These are phyloP conservation scores for Neoscelio sp. DNA, from an alignment of 2,888 invertebrate genomes.

Conservation along the genomic window DNA sequence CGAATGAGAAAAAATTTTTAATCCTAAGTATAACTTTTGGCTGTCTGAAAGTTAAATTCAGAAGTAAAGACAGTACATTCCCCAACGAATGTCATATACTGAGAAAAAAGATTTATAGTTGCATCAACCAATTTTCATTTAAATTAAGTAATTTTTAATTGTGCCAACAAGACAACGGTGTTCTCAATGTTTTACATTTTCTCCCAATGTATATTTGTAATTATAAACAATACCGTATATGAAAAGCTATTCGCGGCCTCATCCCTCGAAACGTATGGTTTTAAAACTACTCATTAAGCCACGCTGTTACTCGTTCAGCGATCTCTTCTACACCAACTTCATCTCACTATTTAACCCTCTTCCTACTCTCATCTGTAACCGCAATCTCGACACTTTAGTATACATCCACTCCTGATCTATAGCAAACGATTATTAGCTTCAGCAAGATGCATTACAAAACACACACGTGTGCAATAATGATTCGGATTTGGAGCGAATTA, in stretches of 20 bases:
- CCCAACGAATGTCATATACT: too few species aligned
- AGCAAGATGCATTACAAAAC: constrained; percentile 52
- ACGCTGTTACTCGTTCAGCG: constrained; percentile 41
- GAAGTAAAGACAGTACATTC: too few species aligned
- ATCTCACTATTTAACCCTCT: constrained; percentile 70
- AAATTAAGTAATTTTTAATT: too few species aligned
- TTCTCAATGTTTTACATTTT: too few species aligned
- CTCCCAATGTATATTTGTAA: too few species aligned
- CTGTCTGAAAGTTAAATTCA: too few species aligned
- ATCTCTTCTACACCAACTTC: constrained; percentile 44
- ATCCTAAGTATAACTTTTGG: too few species aligned
- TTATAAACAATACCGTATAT: too few species aligned
- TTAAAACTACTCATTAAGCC: constrained; percentile 44
- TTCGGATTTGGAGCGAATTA: constrained; percentile 7
- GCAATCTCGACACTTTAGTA: constrained; percentile 53
- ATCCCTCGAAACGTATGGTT: not conserved
- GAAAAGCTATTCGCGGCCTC: too few species aligned
- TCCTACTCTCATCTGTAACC: constrained; percentile 63
- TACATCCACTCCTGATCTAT: constrained; percentile 56
- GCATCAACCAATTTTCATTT: not conserved
- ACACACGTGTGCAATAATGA: not conserved
- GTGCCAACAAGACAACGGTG: too few species aligned
- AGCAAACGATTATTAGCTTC: constrained; percentile 61
- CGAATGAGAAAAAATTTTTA: too few species aligned
- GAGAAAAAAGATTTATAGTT: constrained; percentile 5